Evolutionary conservation across 1,140 invertebrate genomes (phyloP).

Genomic region (Daktulosphaira vitifoliae): DNA sequence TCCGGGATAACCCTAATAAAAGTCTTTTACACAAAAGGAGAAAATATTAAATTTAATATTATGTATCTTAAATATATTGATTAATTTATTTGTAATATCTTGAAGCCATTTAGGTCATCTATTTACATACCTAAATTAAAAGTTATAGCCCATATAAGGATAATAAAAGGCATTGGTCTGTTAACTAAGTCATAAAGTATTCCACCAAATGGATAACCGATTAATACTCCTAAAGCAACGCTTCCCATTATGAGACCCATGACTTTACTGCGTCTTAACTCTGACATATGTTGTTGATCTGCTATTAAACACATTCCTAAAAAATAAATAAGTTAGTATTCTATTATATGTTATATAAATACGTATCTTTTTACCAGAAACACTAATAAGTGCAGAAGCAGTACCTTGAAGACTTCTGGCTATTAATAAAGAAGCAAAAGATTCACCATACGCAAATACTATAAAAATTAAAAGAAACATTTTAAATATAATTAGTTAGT

Average conservation of each 20-base stretch:
- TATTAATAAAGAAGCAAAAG: constrained; percentile 62
- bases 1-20: too few relatives aligned
- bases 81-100: too few relatives aligned
- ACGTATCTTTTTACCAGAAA: constrained; percentile 51
- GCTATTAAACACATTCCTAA: constrained; percentile 50
- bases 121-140: constrained; percentile 48
- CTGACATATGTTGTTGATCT: constrained; percentile 48
- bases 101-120: too few relatives aligned
- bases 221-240: constrained; percentile 64
- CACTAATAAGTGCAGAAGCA: constrained; percentile 70
- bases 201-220: constrained; percentile 70
- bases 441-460: constrained; percentile 76
- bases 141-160: constrained; percentile 55
- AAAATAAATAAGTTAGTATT: constrained; percentile 2
- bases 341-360: neutral
- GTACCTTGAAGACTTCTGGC: constrained; percentile 78
- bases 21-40: too few relatives aligned
- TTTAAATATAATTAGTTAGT: too few relatives aligned
- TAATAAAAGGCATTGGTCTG: constrained; percentile 62
- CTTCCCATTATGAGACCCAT: constrained; percentile 73
- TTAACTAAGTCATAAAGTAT: constrained; percentile 64
- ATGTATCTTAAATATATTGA: too few relatives aligned
- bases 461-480: constrained; percentile 39
- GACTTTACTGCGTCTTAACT: constrained; percentile 52
- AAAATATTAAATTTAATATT: too few relatives aligned